These are phyloP conservation scores for Picus viridis DNA, from an alignment of 2,797 vertebrate genomes.

Conservation along the genomic window DNA sequence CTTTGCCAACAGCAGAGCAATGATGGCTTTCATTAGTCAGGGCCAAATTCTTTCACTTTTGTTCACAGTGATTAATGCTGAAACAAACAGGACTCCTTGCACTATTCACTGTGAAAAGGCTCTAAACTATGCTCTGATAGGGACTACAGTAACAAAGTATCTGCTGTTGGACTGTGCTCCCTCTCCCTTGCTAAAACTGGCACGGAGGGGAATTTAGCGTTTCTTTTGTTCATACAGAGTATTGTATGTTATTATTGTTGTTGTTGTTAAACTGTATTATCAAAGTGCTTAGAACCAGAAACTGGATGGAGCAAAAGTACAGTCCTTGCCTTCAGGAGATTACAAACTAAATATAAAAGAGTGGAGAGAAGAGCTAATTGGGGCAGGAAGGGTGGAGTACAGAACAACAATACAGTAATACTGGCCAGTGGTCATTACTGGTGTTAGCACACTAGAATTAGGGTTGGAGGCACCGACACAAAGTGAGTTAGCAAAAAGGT, in stretches of 20 bases:
- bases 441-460: neutral
- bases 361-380: neutral
- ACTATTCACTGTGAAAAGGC: conserved; percentile 29
- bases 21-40: conserved; percentile 29
- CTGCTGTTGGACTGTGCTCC: conserved; percentile 22
- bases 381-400: neutral
- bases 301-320: neutral
- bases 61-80: conserved; percentile 55
- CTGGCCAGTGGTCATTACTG: neutral
- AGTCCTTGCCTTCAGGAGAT: neutral
- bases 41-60: conserved; percentile 56
- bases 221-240: neutral
- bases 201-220: neutral
- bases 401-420: neutral
- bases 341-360: neutral
- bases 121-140: conserved; percentile 29
- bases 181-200: neutral
- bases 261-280: neutral
- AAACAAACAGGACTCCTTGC: conserved; percentile 53
- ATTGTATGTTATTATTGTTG: neutral
- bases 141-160: conserved; percentile 37
- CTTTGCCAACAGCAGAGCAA: conserved; percentile 24
- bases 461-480: neutral
- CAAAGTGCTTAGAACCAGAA: neutral
- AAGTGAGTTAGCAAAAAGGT: neutral